Percentiles rank a stretch among this genome's conserved stretches.
Evolutionary conservation across 2,888 invertebrate species (phyloP).

Genomic region (Conistra vaccinii): DNA sequence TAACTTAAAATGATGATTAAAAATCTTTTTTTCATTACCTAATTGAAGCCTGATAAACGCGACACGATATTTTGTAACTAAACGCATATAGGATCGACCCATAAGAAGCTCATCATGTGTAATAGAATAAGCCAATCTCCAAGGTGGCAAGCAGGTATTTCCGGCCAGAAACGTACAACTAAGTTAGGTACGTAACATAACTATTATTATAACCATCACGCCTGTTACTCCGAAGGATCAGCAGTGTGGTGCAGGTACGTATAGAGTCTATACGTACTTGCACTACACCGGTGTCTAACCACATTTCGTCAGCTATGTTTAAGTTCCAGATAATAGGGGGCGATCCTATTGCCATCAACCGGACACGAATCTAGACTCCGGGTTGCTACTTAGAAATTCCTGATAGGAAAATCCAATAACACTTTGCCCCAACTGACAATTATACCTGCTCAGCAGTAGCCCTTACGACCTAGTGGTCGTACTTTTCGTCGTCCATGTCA

Average conservation of each 20-base stretch:
- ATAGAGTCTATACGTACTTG: too few relatives aligned
- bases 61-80: not conserved
- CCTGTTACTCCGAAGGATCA: not conserved
- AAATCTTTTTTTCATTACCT: not conserved
- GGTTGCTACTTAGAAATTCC: not conserved
- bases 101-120: not conserved
- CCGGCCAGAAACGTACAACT: too few relatives aligned
- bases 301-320: too few relatives aligned
- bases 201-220: too few relatives aligned
- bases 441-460: not conserved
- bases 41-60: not conserved
- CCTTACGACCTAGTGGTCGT: too few relatives aligned
- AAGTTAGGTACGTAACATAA: too few relatives aligned
- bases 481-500: too few relatives aligned
- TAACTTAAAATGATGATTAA: conserved; percentile 15
- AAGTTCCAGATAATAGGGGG: not conserved
- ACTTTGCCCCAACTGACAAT: not conserved
- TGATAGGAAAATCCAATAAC: not conserved
- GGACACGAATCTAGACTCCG: not conserved
- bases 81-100: too few relatives aligned
- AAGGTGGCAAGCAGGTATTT: not conserved
- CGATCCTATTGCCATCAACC: not conserved
- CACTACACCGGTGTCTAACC: too few relatives aligned
- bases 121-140: not conserved
- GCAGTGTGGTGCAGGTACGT: too few relatives aligned